These are phyloP conservation scores for Cephus pygmeus DNA, from an alignment of 2,888 invertebrate genomes.

Conservation along the genomic window DNA sequence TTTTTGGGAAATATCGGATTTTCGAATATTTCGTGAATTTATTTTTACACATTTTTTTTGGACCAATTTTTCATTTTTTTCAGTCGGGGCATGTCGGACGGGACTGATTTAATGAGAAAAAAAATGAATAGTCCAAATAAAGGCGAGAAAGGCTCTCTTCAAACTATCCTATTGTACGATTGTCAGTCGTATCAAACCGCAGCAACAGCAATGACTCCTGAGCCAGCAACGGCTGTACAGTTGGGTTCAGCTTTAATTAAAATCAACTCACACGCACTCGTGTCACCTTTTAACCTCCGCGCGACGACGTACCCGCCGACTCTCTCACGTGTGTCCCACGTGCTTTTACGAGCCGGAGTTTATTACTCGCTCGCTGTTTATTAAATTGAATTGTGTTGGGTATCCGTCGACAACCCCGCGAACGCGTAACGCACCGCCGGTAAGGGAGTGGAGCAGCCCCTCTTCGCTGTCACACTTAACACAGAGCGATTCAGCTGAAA, in stretches of 20 bases:
- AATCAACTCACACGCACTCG: constrained; percentile 18
- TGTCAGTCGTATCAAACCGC: background rate
- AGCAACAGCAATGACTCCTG: background rate
- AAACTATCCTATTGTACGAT: background rate
- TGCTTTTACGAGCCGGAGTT: constrained; percentile 33
- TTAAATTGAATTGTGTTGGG: constrained; percentile 32
- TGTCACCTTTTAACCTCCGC: constrained; percentile 28
- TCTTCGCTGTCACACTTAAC: background rate
- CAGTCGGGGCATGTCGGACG: background rate
- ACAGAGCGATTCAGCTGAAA: background rate
- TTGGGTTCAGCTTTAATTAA: background rate
- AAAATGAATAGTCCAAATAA: background rate
- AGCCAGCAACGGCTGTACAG: background rate
- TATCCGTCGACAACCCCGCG: constrained; percentile 16
- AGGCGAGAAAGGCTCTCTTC: background rate
- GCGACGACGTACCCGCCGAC: constrained; percentile 9
- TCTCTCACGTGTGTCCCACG: constrained; percentile 27
- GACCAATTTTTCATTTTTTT: too few species aligned
- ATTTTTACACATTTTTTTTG: background rate
- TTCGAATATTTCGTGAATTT: background rate
- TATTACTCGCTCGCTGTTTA: constrained; percentile 32
- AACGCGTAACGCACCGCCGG: background rate
- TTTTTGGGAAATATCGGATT: rapidly evolving
- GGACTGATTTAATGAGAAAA: background rate
- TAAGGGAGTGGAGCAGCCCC: background rate